These are phyloP conservation scores for Synergus japonicus DNA, from an alignment of 2,888 invertebrate genomes.

Conservation along the genomic window DNA sequence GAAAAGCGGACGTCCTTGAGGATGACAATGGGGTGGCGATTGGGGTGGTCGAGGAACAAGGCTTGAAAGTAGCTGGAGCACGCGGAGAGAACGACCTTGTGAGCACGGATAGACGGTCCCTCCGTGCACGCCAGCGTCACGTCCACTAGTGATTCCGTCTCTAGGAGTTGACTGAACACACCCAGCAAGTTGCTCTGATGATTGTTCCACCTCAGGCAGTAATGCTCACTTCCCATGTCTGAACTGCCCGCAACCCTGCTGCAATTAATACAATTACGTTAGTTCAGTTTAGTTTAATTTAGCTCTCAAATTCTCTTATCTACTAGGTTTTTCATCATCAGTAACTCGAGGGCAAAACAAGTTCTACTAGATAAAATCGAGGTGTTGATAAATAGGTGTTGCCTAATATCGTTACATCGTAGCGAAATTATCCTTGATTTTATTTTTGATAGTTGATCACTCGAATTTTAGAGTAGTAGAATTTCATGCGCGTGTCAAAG, in stretches of 20 bases:
- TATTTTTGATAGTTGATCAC: too few species aligned
- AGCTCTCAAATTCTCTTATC: not conserved
- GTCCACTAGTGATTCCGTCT: conserved; percentile 97
- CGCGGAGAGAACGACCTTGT: conserved; percentile 96
- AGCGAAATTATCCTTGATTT: too few species aligned
- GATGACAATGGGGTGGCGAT: conserved; percentile 95
- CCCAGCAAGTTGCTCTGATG: conserved; percentile 98
- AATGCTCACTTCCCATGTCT: conserved; percentile 99
- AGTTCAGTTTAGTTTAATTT: not conserved
- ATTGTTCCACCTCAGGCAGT: conserved; percentile 99
- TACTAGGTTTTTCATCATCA: not conserved
- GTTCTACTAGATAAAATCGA: too few species aligned
- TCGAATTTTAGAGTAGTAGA: too few species aligned
- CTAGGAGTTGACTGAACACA: conserved; percentile 96
- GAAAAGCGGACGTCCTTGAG: conserved; percentile 95
- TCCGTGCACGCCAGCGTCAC: conserved; percentile 97
- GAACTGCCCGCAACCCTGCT: conserved; percentile 88
- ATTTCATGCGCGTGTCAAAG: too few species aligned
- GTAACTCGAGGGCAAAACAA: not conserved
- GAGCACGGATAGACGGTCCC: conserved; percentile 96
- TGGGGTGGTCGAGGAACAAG: conserved; percentile 94
- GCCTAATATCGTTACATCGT: too few species aligned
- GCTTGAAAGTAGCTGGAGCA: conserved; percentile 97
- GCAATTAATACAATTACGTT: conserved; percentile 50
- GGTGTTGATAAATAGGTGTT: too few species aligned